Percentiles rank a stretch among this genome's conserved stretches.
Conservation (phyloP, 1,140 invertebrate genomes). For the Papilio polyxenes region DNA sequence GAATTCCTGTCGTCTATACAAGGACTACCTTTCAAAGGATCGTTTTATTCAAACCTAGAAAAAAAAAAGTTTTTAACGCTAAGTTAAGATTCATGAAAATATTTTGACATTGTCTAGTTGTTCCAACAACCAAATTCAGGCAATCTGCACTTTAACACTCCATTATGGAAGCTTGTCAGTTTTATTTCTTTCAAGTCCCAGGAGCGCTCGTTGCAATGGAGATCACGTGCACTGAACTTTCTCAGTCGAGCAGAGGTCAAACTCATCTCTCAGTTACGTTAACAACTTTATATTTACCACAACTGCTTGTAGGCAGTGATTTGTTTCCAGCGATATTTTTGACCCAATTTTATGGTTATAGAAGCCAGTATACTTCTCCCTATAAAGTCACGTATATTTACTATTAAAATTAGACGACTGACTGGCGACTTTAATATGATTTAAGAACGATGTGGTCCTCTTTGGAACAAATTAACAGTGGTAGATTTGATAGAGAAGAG, state of each 20-base stretch:
- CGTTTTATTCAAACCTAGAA: too few relatives aligned
- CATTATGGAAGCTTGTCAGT: background rate
- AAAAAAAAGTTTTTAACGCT: too few relatives aligned
- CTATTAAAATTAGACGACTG: too few relatives aligned
- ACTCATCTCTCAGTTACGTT: conserved; percentile 19
- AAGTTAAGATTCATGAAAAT: too few relatives aligned
- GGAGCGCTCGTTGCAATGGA: conserved; percentile 1
- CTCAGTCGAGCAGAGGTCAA: background rate
- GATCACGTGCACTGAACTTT: conserved; percentile 26
- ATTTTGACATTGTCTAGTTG: background rate
- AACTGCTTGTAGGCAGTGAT: background rate
- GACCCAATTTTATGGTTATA: background rate
- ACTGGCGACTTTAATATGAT: too few relatives aligned
- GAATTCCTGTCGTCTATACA: too few relatives aligned
- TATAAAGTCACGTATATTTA: too few relatives aligned
- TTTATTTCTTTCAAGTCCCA: conserved; percentile 10
- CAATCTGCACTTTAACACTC: conserved; percentile 15
- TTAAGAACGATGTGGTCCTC: too few relatives aligned
- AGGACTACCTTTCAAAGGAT: too few relatives aligned
- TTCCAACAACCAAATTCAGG: background rate
- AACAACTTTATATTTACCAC: conserved; percentile 10
- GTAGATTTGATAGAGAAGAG: too few relatives aligned
- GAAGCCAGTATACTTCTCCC: background rate
- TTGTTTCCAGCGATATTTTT: background rate
- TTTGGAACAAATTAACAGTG: too few relatives aligned